Evolutionary conservation across 2,888 invertebrate genomes (phyloP).

Genomic region (Phlogophora meticulosa): DNA sequence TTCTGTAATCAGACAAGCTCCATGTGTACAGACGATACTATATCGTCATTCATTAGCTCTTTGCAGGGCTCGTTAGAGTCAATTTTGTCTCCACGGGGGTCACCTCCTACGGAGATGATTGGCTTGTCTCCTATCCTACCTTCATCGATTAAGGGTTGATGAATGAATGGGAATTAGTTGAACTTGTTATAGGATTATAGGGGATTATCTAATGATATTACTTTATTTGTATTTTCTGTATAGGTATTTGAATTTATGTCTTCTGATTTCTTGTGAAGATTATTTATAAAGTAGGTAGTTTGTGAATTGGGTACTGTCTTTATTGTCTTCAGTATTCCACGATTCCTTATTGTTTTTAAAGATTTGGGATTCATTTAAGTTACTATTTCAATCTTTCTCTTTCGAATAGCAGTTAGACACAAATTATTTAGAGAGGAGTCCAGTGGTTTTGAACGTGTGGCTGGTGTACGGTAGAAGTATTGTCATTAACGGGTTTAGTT

Average conservation of each 20-base stretch:
- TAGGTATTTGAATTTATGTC: neutral
- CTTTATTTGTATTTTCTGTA: slow-evolving; percentile 18
- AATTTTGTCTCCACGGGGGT: slow-evolving; percentile 66
- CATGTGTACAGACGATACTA: slow-evolving; percentile 39
- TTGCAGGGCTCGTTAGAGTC: slow-evolving; percentile 60
- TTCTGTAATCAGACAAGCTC: slow-evolving; percentile 44
- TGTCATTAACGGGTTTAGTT: too few relatives aligned
- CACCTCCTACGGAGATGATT: slow-evolving; percentile 68
- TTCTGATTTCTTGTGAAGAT: slow-evolving; percentile 1
- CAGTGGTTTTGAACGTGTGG: too few relatives aligned
- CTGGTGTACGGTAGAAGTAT: too few relatives aligned
- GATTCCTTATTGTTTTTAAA: neutral
- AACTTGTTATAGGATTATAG: slow-evolving; percentile 54
- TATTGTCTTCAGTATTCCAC: neutral
- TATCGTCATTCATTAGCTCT: slow-evolving; percentile 63
- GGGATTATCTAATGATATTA: slow-evolving; percentile 36
- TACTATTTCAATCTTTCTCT: neutral
- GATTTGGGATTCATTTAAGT: neutral
- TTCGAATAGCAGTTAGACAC: too few relatives aligned
- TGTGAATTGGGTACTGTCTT: neutral
- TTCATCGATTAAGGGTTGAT: slow-evolving; percentile 64
- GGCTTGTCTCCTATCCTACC: slow-evolving; percentile 57
- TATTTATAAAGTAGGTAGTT: too few relatives aligned
- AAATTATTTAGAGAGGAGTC: neutral
- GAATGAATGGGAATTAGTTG: slow-evolving; percentile 64